Evolutionary conservation across 2,113 vertebrate genomes (phyloP).

Genomic region (Lophotis ruficrista): DNA sequence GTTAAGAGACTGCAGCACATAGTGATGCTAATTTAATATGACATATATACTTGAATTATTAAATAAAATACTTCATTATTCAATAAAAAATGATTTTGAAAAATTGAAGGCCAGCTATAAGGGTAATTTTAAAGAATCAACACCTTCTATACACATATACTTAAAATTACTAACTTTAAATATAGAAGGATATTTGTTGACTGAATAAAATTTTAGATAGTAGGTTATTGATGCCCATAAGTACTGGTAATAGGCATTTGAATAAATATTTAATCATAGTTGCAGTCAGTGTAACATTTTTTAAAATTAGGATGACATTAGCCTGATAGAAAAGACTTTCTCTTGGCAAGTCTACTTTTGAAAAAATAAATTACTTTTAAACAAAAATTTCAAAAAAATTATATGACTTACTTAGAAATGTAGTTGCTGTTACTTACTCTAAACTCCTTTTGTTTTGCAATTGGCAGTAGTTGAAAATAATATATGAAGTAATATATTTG

Average conservation of each 20-base stretch:
- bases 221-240: not conserved
- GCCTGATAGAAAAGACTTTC: not conserved
- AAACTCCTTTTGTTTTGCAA: not conserved
- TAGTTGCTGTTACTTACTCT: not conserved
- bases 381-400: not conserved
- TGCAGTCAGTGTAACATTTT: not conserved
- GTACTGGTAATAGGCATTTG: not conserved
- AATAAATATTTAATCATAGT: slow-evolving; percentile 2
- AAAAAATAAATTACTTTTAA: not conserved
- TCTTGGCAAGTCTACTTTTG: not conserved
- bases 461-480: not conserved
- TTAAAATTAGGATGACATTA: not conserved
- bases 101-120: not conserved
- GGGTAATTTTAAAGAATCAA: not conserved
- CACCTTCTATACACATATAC: not conserved
- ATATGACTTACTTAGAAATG: not conserved
- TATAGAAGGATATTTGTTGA: not conserved
- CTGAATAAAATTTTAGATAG: not conserved
- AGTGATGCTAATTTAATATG: not conserved
- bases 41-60: slow-evolving; percentile 13
- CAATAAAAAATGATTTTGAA: not conserved
- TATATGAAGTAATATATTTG: not conserved
- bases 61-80: slow-evolving; percentile 12
- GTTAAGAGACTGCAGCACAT: not conserved
- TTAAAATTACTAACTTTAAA: not conserved